Evolutionary conservation across 2,113 vertebrate genomes (phyloP).

Genomic region (Muntiacus muntjak): DNA sequence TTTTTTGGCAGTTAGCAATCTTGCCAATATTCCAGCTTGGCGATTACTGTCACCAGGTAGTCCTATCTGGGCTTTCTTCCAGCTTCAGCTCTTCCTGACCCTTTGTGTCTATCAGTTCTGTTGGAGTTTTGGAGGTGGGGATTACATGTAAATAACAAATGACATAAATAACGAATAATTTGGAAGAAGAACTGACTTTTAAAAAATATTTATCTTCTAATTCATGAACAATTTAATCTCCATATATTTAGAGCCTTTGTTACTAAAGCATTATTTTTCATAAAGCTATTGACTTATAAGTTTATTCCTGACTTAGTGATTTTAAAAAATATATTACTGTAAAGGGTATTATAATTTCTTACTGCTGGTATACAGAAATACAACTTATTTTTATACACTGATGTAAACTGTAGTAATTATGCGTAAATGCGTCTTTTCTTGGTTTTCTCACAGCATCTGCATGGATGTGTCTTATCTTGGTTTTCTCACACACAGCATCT

Average conservation of each 20-base stretch:
- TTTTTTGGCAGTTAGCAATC: background rate
- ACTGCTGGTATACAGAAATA: background rate
- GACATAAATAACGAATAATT: background rate
- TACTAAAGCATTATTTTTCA: background rate
- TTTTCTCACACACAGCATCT: too few species aligned
- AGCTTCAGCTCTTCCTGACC: too few species aligned
- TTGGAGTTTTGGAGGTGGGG: background rate
- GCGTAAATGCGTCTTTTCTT: background rate
- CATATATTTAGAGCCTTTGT: background rate
- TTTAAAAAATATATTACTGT: background rate
- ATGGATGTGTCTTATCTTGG: too few species aligned
- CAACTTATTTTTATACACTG: background rate
- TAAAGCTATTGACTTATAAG: background rate
- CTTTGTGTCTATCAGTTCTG: background rate
- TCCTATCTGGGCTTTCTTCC: background rate
- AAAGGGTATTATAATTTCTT: background rate
- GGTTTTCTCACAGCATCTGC: background rate
- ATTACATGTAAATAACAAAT: background rate
- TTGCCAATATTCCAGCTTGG: too few species aligned
- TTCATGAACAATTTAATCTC: background rate
- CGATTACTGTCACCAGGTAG: background rate
- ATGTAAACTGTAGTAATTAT: background rate
- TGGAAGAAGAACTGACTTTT: background rate
- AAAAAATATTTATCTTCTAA: background rate
- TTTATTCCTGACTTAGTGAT: background rate